phyloP scores from a whole-genome alignment of 2,888 invertebrate genomes.

The Cephus pygmeus region DNA sequence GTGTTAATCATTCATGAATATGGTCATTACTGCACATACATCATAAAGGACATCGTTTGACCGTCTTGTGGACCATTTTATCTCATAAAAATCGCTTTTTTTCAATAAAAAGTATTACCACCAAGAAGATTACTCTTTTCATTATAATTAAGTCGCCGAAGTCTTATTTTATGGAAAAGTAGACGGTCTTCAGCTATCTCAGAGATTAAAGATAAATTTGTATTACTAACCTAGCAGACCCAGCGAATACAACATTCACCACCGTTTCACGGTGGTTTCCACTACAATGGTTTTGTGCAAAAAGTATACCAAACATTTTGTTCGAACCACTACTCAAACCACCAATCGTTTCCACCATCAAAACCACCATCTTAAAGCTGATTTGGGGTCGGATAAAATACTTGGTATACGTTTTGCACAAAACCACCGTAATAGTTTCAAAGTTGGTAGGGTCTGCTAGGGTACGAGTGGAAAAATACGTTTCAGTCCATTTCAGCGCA shows the following conservation, averaged over 20 bases:
- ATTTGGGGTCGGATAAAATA: too few relatives aligned
- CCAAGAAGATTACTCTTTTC: background rate
- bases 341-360: too few relatives aligned
- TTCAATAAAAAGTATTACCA: background rate
- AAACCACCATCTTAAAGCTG: too few relatives aligned
- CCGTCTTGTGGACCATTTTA: background rate
- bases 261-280: too few relatives aligned
- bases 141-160: background rate
- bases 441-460: too few relatives aligned
- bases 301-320: too few relatives aligned
- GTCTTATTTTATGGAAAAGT: background rate
- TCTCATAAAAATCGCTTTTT: background rate
- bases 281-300: too few relatives aligned
- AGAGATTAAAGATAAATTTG: constrained; percentile 22
- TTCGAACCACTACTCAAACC: too few relatives aligned
- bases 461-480: constrained; percentile 16
- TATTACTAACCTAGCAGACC: constrained; percentile 1
- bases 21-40: background rate
- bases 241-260: too few relatives aligned
- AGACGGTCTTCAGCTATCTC: background rate
- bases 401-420: too few relatives aligned
- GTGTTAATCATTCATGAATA: background rate
- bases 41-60: background rate
- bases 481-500: constrained; percentile 29
- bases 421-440: too few relatives aligned